A percentile compares a stretch with the other conserved stretches of the same genome.
These are phyloP conservation scores for Bungarus multicinctus DNA, from an alignment of 2,113 vertebrate genomes.

Conservation along the genomic window DNA sequence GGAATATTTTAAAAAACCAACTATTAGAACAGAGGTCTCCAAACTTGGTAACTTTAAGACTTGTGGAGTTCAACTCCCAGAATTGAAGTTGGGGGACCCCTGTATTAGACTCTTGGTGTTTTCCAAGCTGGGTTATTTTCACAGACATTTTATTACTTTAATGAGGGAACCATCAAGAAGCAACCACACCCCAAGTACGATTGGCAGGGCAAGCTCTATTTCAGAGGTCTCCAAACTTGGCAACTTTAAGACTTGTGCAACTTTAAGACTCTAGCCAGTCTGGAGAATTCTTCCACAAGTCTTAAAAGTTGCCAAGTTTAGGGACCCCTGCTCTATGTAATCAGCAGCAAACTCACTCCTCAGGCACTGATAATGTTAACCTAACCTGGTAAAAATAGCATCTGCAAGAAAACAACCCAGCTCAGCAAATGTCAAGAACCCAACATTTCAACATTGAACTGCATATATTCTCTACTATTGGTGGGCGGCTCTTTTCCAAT, in stretches of 20 bases:
- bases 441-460: not conserved
- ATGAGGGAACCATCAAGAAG: not conserved
- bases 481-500: not conserved
- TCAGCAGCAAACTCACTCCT: not conserved
- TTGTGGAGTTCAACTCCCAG: no score
- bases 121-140: not conserved
- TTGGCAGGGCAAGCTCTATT: not conserved
- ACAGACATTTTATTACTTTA: not conserved
- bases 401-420: not conserved
- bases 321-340: not conserved
- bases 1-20: not conserved
- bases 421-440: not conserved
- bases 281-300: no score
- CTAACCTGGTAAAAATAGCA: not conserved
- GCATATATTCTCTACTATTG: not conserved
- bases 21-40: not conserved
- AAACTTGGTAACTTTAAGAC: no score
- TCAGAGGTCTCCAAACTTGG: no score
- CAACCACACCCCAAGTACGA: not conserved
- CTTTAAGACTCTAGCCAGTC: no score
- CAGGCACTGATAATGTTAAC: not conserved
- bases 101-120: not conserved
- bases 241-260: no score
- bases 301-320: no score
- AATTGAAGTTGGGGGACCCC: no score